Base-by-base conservation (phyloP, 2,113 vertebrate species). In the Microtus montanus region DNA sequence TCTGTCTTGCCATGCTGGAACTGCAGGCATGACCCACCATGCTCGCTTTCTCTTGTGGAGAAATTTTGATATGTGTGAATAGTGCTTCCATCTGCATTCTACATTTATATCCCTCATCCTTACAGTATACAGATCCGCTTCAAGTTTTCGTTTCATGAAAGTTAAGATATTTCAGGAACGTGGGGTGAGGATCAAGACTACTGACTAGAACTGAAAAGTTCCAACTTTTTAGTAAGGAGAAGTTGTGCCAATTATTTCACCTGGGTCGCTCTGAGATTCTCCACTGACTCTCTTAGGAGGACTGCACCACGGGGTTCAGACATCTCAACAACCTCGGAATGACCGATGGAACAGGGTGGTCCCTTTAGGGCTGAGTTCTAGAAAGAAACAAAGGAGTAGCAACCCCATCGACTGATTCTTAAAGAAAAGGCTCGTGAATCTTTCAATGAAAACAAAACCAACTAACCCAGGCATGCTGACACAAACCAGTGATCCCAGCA, bases 101-200 rank as follows among this genome's bases (percentile, higher is more conserved):
- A 3, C 38, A 49, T 78, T 86, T 28, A 41, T 41, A 73, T 58
- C 38, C 52, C 22, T 54, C 28, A 71, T 49, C 33, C 28, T 79
- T 84, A 22, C 66, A 49, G 71, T 58, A 14, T 61, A 58, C 38
- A 44, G 15, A 22, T 4, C 63, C 2, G 80, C 49, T 9, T 75
- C 64, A 93, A 94, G 91, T 41, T 33, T 30, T 64, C 28, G 61
- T 70, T 93, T 93, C 58, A 64, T 77, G 49, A 85, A 84, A 92
- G 35, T 63, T n/a, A 58, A 49, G 30, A 90, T 22, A 74, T 80
- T 71, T 58, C 2, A 61, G 35, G 74, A 75, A 47, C 19, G 68
- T 38, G 52, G 3, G 52, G 19, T 83, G 33, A 35, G 54, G 22
- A 12, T 89, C 30, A 61, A 14, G 58, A 66, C 14, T 61, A 75